Evolutionary conservation across 1,140 invertebrate genomes (phyloP).

Genomic region (Heliconius hermathena): DNA sequence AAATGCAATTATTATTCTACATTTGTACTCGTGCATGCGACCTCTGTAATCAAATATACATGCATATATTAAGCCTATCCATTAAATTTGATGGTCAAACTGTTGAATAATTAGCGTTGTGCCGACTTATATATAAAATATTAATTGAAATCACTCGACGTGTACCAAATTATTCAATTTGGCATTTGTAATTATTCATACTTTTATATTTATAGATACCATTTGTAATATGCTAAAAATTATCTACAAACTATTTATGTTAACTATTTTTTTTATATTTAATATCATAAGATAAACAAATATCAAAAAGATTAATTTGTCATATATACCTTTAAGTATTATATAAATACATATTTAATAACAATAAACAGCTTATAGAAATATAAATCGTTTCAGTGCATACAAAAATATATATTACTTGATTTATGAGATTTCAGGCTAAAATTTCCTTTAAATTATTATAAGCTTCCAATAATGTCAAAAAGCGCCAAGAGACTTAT

Average conservation of each 20-base stretch:
- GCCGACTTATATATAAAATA: slow-evolving; percentile 11
- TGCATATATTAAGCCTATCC: neutral
- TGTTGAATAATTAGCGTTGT: neutral
- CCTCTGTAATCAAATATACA: neutral
- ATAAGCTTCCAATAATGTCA: slow-evolving; percentile 18
- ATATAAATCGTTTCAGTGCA: neutral
- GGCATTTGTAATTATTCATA: slow-evolving; percentile 3
- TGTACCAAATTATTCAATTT: slow-evolving; percentile 6
- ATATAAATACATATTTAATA: too few species aligned
- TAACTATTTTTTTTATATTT: too few species aligned
- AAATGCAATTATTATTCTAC: slow-evolving; percentile 5
- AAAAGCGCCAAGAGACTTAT: slow-evolving; percentile 22
- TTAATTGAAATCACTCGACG: slow-evolving; percentile 10
- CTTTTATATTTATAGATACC: neutral
- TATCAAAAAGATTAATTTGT: too few species aligned
- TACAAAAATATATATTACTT: neutral
- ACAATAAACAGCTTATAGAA: too few species aligned
- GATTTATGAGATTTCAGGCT: neutral
- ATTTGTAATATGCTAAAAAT: too few species aligned
- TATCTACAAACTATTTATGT: too few species aligned
- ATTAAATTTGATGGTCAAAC: slow-evolving; percentile 14
- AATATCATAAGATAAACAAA: too few species aligned
- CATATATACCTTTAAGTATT: too few species aligned
- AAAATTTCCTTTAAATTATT: slow-evolving; percentile 9
- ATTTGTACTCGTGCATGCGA: neutral